These are phyloP conservation scores for Mimachlamys varia DNA, from an alignment of 2,888 invertebrate species.

Conservation along the genomic window DNA sequence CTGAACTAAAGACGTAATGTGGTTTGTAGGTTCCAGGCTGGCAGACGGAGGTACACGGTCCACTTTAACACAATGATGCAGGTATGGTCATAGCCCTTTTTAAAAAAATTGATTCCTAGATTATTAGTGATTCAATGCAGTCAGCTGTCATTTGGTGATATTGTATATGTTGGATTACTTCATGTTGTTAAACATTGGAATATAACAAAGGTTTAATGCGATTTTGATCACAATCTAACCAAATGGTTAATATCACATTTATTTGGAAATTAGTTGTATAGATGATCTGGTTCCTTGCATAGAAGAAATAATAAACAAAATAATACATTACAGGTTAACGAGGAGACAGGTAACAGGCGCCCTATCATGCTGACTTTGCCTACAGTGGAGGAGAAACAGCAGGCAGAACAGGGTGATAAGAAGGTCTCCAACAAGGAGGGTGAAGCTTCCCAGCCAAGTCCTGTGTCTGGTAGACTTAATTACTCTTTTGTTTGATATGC, in stretches of 20 bases:
- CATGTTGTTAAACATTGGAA: no score
- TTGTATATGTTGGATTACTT: no score
- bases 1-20: not conserved
- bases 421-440: slow-evolving; percentile 56
- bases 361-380: slow-evolving; percentile 87
- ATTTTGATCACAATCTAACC: no score
- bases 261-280: no score
- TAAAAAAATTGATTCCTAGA: no score
- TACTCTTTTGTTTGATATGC: no score
- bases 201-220: no score
- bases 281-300: not conserved
- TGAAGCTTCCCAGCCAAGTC: slow-evolving; percentile 22
- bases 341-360: slow-evolving; percentile 91
- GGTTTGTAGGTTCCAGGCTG: slow-evolving; percentile 86
- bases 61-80: slow-evolving; percentile 92
- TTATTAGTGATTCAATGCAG: no score
- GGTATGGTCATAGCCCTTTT: slow-evolving; percentile 80
- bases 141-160: no score
- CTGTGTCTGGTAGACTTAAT: slow-evolving; percentile 1
- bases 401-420: slow-evolving; percentile 58
- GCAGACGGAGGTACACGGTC: slow-evolving; percentile 89
- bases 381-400: slow-evolving; percentile 70
- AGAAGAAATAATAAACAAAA: not conserved
- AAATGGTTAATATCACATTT: no score
- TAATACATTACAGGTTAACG: slow-evolving; percentile 84